A percentile compares a stretch with the other conserved stretches of the same genome.
phyloP scores from a whole-genome alignment of 2,888 invertebrate species.

The Nipponacmea schrenckii region DNA sequence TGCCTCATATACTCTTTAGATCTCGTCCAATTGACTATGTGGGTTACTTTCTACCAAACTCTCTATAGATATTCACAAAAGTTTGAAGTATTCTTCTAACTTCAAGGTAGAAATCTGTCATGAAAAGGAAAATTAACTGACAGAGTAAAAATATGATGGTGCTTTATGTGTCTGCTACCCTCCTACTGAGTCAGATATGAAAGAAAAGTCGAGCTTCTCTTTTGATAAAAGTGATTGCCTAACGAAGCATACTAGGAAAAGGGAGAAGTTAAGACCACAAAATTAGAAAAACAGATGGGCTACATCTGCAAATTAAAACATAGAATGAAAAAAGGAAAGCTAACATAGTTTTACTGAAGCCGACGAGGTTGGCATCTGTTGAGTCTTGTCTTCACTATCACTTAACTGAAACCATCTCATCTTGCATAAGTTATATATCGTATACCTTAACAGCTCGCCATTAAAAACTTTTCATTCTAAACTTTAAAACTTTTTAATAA shows the following conservation, averaged over 20 bases:
- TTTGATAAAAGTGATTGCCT: background rate
- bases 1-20: too few relatives aligned
- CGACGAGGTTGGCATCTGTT: constrained; percentile 1
- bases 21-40: too few relatives aligned
- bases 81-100: too few relatives aligned
- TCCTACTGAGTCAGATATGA: background rate
- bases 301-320: constrained; percentile 8
- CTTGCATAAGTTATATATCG: background rate
- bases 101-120: too few relatives aligned
- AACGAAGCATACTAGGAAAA: background rate
- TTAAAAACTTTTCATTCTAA: background rate
- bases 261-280: constrained; percentile 7
- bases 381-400: background rate
- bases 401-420: background rate
- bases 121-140: too few relatives aligned
- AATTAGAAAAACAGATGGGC: background rate
- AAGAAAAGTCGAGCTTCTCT: background rate
- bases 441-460: too few relatives aligned
- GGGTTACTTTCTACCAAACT: too few relatives aligned
- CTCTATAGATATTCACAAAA: too few relatives aligned
- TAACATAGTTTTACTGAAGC: background rate
- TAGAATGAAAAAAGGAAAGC: background rate
- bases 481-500: background rate
- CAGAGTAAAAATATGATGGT: too few relatives aligned
- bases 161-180: background rate